Conservation (phyloP, 2,113 vertebrate species). For the Physeter macrocephalus region DNA sequence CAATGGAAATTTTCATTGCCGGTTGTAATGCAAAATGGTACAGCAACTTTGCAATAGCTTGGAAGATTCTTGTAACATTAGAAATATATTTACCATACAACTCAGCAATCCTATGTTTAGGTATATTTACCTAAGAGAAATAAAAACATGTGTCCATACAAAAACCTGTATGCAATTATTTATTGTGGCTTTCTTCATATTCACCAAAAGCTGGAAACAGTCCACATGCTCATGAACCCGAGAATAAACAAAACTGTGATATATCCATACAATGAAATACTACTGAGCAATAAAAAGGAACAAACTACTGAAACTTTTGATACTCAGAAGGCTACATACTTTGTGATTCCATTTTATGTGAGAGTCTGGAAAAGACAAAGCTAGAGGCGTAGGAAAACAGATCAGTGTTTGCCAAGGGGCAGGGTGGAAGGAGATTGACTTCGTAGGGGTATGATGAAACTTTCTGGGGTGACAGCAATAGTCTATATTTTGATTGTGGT, state of each 20-base stretch:
- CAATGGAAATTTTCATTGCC: neutral
- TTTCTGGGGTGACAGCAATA: neutral
- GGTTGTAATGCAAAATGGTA: neutral
- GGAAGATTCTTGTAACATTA: constrained; percentile 18
- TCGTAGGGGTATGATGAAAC: neutral
- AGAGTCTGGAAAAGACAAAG: neutral
- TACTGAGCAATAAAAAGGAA: neutral
- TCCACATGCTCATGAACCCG: neutral
- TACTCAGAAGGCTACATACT: neutral
- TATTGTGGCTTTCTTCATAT: constrained; percentile 23
- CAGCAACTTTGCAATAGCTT: neutral
- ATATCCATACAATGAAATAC: neutral
- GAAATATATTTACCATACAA: constrained; percentile 18
- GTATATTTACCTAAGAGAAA: neutral
- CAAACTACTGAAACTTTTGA: neutral
- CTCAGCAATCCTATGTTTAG: neutral
- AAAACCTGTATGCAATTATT: neutral
- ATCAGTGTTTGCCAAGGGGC: neutral
- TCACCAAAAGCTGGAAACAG: neutral
- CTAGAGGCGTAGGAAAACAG: neutral
- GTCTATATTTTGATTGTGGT: neutral
- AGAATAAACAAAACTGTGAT: constrained; percentile 9
- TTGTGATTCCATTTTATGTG: neutral
- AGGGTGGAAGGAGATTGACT: neutral
- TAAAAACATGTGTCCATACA: neutral